phyloP scores from a whole-genome alignment of 1,140 invertebrate species.

The Drosophila rhopaloa region DNA sequence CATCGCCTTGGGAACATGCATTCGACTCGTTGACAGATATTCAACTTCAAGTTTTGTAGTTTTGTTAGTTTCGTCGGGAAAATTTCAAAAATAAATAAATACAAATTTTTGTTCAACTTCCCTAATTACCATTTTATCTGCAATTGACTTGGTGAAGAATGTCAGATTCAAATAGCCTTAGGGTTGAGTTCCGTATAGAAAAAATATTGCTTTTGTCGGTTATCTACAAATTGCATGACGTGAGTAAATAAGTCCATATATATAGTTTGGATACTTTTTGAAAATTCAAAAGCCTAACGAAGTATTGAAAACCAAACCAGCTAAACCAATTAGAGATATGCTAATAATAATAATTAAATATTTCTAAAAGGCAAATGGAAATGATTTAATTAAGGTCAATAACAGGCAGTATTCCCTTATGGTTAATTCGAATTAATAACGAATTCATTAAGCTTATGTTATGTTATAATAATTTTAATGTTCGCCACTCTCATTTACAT shows the following conservation, averaged over 20 bases:
- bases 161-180: background rate
- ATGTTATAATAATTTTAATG: conserved; percentile 6
- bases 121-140: background rate
- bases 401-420: background rate
- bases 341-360: no score
- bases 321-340: no score
- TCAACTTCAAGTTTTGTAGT: conserved; percentile 12
- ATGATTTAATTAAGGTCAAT: no score
- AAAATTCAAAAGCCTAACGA: no score
- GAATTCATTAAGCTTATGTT: background rate
- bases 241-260: no score
- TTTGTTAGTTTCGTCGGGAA: conserved; percentile 17
- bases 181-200: no score
- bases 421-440: background rate
- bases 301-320: no score
- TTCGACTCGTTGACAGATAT: conserved; percentile 54
- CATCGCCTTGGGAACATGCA: conserved; percentile 57
- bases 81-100: background rate
- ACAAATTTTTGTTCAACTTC: background rate
- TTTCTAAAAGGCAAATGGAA: no score
- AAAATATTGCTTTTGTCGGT: no score
- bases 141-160: background rate
- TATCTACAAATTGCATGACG: no score
- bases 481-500: background rate
- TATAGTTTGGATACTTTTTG: no score